Percentiles rank a stretch among this genome's conserved stretches.
Evolutionary conservation across 2,888 invertebrate genomes (phyloP).

Genomic region (Lottia gigantea): DNA sequence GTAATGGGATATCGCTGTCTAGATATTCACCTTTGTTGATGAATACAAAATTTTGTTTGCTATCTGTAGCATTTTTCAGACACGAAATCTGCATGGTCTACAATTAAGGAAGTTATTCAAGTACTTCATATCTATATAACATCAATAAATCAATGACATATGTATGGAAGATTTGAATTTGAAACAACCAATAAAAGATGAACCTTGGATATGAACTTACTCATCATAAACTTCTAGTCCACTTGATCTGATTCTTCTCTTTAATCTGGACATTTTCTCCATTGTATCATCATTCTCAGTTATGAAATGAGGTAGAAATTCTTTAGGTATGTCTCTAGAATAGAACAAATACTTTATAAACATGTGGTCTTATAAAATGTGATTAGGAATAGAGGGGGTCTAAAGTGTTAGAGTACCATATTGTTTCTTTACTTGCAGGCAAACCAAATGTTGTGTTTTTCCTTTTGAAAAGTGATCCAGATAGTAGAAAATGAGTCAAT

Average conservation of each 20-base stretch:
- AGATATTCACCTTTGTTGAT: too few relatives aligned
- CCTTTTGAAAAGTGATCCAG: too few relatives aligned
- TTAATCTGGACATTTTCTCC: constrained; percentile 54
- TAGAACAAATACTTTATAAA: constrained; percentile 14
- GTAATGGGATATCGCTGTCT: too few relatives aligned
- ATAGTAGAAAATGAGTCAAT: too few relatives aligned
- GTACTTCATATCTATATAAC: background rate
- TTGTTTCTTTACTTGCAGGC: too few relatives aligned
- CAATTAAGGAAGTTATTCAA: too few relatives aligned
- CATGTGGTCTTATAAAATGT: background rate
- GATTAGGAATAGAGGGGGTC: too few relatives aligned
- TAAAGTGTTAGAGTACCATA: too few relatives aligned
- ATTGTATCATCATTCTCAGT: constrained; percentile 46
- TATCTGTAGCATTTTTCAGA: too few relatives aligned
- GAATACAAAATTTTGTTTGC: too few relatives aligned
- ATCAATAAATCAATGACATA: too few relatives aligned
- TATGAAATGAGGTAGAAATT: constrained; percentile 53
- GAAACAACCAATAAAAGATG: background rate
- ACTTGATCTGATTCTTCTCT: constrained; percentile 54
- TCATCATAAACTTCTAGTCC: constrained; percentile 64
- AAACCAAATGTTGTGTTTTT: too few relatives aligned
- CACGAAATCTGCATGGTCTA: background rate
- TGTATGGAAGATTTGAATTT: background rate
- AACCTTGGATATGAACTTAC: constrained; percentile 38
- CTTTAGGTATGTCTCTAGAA: constrained; percentile 60